Percentiles rank a stretch among this genome's conserved stretches.
These are phyloP conservation scores for Platanista minor DNA, from an alignment of 2,113 vertebrate species.

Conservation along the genomic window DNA sequence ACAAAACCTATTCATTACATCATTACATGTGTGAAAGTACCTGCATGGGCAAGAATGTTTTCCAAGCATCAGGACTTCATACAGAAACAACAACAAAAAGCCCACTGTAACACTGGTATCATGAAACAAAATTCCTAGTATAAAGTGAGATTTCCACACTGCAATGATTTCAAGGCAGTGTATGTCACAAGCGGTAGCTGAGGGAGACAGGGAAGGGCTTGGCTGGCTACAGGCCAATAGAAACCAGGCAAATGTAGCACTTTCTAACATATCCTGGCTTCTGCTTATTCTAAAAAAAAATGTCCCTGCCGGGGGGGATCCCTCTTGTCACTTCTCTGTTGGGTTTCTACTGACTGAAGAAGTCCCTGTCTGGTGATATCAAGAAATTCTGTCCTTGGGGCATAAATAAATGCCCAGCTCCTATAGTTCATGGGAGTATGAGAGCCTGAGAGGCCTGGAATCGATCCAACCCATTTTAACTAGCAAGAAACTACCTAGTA, in stretches of 20 bases:
- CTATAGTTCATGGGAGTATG: slow-evolving; percentile 48
- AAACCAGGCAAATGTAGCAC: background rate
- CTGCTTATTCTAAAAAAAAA: background rate
- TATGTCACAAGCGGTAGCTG: background rate
- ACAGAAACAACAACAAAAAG: background rate
- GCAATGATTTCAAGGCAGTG: background rate
- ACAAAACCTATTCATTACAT: slow-evolving; percentile 10
- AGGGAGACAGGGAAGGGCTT: background rate
- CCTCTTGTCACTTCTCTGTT: background rate
- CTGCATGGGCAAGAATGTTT: background rate
- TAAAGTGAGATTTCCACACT: background rate
- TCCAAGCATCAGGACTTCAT: background rate
- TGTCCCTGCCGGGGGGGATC: background rate
- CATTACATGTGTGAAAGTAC: background rate
- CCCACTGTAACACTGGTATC: background rate
- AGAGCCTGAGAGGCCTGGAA: slow-evolving; percentile 46
- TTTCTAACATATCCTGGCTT: background rate
- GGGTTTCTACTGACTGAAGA: background rate
- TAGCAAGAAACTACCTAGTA: slow-evolving; percentile 78
- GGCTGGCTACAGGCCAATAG: background rate
- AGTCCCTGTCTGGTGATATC: slow-evolving; percentile 42
- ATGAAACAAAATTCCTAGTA: background rate
- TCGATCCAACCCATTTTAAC: slow-evolving; percentile 80
- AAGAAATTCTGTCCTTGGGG: slow-evolving; percentile 17
- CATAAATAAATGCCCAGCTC: background rate